phyloP scores from a whole-genome alignment of 2,113 vertebrate genomes.

The Crotalus helleri region DNA sequence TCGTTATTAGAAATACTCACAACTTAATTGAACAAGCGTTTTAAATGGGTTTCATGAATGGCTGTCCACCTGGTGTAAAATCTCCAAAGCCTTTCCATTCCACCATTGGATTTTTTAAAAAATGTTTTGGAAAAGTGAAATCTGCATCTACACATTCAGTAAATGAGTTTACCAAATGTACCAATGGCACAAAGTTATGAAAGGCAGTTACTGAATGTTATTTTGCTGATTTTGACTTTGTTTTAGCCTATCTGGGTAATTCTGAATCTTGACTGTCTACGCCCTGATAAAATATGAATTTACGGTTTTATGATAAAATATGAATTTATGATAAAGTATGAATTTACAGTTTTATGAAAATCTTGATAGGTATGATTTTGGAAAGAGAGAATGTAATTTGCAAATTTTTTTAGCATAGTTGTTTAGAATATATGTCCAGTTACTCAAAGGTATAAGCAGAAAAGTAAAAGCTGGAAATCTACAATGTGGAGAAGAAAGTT shows the following conservation, averaged over 20 bases:
- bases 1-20: neutral
- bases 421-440: neutral
- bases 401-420: neutral
- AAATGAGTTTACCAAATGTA: neutral
- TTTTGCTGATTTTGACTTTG: neutral
- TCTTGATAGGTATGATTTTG: constrained; percentile 29
- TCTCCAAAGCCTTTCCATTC: neutral
- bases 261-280: constrained; percentile 4
- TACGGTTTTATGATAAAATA: constrained; percentile 28
- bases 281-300: constrained; percentile 16
- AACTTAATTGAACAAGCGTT: neutral
- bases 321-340: constrained; percentile 30
- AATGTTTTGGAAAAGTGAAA: neutral
- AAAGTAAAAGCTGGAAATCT: neutral
- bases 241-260: neutral
- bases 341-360: constrained; percentile 20
- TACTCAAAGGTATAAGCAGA: neutral
- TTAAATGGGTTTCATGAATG: neutral
- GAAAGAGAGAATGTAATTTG: constrained; percentile 17
- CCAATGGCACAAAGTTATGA: neutral
- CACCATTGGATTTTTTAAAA: neutral
- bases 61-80: too few relatives aligned
- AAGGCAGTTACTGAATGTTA: neutral
- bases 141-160: neutral
- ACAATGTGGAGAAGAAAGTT: neutral